Base-by-base conservation (phyloP, 2,888 invertebrate genomes). In the Gymnosoma rotundatum region DNA sequence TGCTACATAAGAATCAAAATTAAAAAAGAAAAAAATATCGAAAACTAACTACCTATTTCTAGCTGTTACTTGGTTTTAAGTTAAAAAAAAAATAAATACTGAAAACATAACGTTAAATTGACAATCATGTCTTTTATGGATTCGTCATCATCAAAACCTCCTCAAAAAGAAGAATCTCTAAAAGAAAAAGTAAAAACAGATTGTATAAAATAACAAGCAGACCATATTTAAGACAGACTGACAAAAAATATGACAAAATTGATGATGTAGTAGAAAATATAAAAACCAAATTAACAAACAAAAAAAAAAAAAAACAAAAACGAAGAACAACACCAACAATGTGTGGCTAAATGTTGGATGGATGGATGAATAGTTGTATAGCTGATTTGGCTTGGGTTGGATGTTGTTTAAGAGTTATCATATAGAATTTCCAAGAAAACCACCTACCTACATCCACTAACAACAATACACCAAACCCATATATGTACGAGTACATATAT, bases 391-490 rank as follows among this genome's bases (percentile, higher is more conserved):
- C 54, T 69, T 74, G 67, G 50, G 36, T 67, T 73, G 58, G 67
- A 60, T 78, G 60, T 61, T 78, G 69, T 54, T 69, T 52, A n/a
- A 21, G 60, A 67, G 58, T 52, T 70, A 76, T 81, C 67, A 69
- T 70, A 82, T 76, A 76, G 64, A 82, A 45, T 70, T 84, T 84
- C 84, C 81, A 81, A 84, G 84, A 84, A 83, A 84, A 78, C 78
- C 73, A 84, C 67, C 84, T 78, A 83, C 83, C 83, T 79, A 83
- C 76, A 73, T 20, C 7, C 25, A 63, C 61, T 60, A 54, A 58
- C 20, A 54, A 70, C 3, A 36, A 36, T 32, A 36, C 45, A 36
- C 52, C 50, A 21, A 60, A 60, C 42, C 69, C 42, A 79, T 60
- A 54, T 20, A n/a, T n/a, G n/a, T n/a, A n/a, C n/a, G n/a, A n/a